Evolutionary conservation across 2,797 vertebrate species (phyloP).

Genomic region (Linurgus olivaceus): DNA sequence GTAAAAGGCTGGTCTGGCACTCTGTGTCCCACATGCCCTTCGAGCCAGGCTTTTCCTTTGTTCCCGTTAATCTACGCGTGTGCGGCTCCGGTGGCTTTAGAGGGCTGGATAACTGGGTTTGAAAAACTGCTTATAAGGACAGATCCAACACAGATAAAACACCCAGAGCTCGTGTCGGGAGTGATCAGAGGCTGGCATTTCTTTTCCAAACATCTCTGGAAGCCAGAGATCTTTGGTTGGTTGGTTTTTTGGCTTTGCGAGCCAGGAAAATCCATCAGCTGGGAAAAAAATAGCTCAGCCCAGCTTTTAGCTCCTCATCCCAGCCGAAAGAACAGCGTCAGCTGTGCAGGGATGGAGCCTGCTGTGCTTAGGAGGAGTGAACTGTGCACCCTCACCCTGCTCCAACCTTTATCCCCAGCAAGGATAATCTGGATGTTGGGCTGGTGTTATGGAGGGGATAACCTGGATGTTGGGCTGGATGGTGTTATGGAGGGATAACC

Average conservation of each 20-base stretch:
- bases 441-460: background rate
- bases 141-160: background rate
- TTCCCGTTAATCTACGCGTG: background rate
- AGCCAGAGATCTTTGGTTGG: background rate
- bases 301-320: background rate
- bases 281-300: background rate
- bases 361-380: background rate
- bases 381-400: background rate
- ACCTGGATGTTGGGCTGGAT: background rate
- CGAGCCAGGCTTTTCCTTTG: background rate
- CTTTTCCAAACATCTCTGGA: background rate
- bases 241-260: background rate
- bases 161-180: background rate
- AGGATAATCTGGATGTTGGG: background rate
- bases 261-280: slow-evolving; percentile 27
- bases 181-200: background rate
- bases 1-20: background rate
- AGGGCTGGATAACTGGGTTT: background rate
- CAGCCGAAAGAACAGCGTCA: background rate
- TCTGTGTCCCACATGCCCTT: background rate
- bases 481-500: background rate
- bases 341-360: background rate
- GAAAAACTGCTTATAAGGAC: slow-evolving; percentile 6
- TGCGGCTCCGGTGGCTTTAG: background rate
- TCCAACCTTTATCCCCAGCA: background rate